Evolutionary conservation across 2,888 invertebrate species (phyloP), one percentile per base, ranked within the genome.

Genomic region (Phytoseiulus persimilis): DNA sequence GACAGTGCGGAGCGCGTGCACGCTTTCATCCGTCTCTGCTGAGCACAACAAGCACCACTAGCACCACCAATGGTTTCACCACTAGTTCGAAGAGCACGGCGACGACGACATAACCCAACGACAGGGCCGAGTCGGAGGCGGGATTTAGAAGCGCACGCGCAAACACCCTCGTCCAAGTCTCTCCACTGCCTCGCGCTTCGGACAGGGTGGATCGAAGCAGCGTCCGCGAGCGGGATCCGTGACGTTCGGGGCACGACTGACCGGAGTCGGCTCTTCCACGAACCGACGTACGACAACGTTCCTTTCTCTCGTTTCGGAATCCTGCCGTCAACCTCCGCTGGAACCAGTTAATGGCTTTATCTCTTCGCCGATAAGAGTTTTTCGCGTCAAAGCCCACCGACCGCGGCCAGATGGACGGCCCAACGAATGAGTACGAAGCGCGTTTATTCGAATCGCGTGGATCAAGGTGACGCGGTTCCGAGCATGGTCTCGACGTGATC

Each of bases 71-170:
- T 65, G 65, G 65, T 65, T 65, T 65, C 65, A 65, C 65, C 65
- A 65, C 65, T 65, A 28, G 65, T 65, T 65, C 65, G 11, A 65
- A 14, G 65, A 65, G 65, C 28, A 18, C 65, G 65, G 65, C 65
- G 65, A 14, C 65, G 65, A 65, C 65, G 28, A 65, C 65, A 65
- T 65, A 65, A 65, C 65, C 65, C 65, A 65, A 65, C 65, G 65
- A 65, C 65, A 65, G 65, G 65, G 65, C 65, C 65, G 65, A 65
- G 65, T 65, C 65, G 65, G 18, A 65, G 65, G 65, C 65, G 65
- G 65, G 65, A 65, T 65, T 65, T 65, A 65, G 65, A 65, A 65
- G 65, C 65, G 65, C 65, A 65, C 65, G 65, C 65, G 65, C 65
- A 65, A 65, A 65, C 65, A 65, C 65, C 65, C 65, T 65, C 65